Percentiles rank a stretch among this genome's conserved stretches.
phyloP scores from a whole-genome alignment of 2,888 invertebrate genomes.

The Apoda limacodes region DNA sequence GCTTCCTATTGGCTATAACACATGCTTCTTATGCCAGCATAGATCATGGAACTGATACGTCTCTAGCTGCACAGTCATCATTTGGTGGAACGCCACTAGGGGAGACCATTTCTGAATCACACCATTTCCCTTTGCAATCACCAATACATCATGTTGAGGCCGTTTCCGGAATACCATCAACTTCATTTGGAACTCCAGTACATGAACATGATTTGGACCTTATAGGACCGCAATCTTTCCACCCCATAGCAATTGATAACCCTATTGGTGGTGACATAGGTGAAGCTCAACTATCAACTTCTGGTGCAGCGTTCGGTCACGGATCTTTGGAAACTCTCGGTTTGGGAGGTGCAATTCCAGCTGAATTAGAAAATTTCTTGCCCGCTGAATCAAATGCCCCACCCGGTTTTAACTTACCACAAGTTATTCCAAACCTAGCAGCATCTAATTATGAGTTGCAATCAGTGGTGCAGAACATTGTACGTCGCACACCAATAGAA shows the following conservation, averaged over 20 bases:
- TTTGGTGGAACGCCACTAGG: too few species aligned
- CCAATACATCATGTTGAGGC: conserved; percentile 8
- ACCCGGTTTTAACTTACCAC: too few species aligned
- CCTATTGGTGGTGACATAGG: conserved; percentile 6
- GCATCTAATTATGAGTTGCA: conserved; percentile 52
- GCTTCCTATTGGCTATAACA: conserved; percentile 44
- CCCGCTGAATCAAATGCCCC: conserved; percentile 15
- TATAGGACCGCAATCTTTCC: too few species aligned
- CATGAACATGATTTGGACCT: too few species aligned
- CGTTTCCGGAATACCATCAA: background rate
- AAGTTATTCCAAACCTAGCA: conserved; percentile 26
- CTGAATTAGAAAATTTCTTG: too few species aligned
- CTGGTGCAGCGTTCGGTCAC: conserved; percentile 12
- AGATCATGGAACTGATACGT: too few species aligned
- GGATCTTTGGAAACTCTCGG: conserved; percentile 30
- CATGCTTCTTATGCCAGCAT: conserved; percentile 44
- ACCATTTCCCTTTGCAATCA: conserved; percentile 14
- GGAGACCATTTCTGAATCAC: conserved; percentile 28
- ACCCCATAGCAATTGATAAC: conserved; percentile 5
- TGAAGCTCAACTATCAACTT: conserved; percentile 4
- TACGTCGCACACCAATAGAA: conserved; percentile 56
- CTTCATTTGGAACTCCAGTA: background rate
- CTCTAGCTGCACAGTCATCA: too few species aligned
- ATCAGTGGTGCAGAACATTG: conserved; percentile 53
- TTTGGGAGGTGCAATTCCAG: conserved; percentile 41